Evolutionary conservation across 92 coral and sea anemone genomes (phyloP).

Genomic region (Micromussa lordhowensis): DNA sequence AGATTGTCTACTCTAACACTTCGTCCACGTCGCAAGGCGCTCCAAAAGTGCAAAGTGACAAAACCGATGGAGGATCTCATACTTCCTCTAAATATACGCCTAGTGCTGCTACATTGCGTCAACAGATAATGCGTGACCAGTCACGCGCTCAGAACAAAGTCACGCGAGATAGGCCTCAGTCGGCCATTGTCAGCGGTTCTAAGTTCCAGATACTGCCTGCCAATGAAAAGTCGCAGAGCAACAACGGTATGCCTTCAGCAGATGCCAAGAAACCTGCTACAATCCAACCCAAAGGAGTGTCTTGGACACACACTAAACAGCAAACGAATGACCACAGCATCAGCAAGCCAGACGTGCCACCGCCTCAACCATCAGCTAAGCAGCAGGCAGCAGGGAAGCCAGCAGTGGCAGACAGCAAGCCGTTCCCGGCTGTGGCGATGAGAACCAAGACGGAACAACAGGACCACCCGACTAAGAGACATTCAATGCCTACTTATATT

Average conservation of each 20-base stretch:
- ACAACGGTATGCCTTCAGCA: background rate
- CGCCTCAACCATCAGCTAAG: background rate
- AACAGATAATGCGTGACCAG: constrained; percentile 36
- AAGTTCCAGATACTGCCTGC: constrained; percentile 28
- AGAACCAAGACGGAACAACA: constrained; percentile 23
- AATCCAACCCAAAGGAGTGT: background rate
- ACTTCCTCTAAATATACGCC: background rate
- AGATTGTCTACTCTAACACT: constrained; percentile 15
- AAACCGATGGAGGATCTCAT: background rate
- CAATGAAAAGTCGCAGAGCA: background rate
- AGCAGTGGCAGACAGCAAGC: background rate
- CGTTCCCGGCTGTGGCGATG: constrained; percentile 22
- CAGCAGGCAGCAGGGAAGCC: background rate
- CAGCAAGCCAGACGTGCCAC: background rate
- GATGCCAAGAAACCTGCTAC: constrained; percentile 33
- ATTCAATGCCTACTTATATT: constrained; percentile 59
- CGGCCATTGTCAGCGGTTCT: constrained; percentile 16
- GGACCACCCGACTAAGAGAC: constrained; percentile 56
- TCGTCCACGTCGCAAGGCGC: constrained; percentile 2
- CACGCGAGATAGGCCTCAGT: constrained; percentile 21
- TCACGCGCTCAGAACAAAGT: background rate
- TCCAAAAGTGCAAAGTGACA: background rate
- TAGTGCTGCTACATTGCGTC: constrained; percentile 9
- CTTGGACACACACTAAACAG: background rate
- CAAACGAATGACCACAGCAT: background rate